Conservation (phyloP, 2,113 vertebrate genomes). For the Myrmecophaga tridactyla region DNA sequence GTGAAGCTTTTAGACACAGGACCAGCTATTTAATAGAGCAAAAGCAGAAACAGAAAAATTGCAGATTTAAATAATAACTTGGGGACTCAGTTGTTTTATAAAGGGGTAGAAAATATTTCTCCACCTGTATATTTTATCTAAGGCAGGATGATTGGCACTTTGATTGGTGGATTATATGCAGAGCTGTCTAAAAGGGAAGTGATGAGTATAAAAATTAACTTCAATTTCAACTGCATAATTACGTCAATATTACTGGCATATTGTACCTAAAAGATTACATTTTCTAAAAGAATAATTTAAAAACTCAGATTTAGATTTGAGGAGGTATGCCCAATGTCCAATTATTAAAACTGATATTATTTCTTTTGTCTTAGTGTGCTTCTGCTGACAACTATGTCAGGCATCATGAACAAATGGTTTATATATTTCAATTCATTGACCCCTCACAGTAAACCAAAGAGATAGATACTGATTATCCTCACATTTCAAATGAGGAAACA, state of each 20-base stretch:
- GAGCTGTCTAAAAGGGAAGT: conserved; percentile 3
- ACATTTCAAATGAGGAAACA: conserved; percentile 14
- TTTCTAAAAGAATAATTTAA: conserved; percentile 27
- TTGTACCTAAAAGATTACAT: neutral
- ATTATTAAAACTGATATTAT: neutral
- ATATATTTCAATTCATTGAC: neutral
- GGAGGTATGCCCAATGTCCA: neutral
- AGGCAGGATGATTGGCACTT: neutral
- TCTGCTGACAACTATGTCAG: neutral
- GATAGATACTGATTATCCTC: neutral
- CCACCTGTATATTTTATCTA: neutral
- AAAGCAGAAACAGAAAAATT: neutral
- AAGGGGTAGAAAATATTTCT: neutral
- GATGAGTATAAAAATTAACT: neutral
- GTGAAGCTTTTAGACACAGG: neutral
- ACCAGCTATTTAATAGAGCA: neutral
- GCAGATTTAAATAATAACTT: conserved; percentile 3
- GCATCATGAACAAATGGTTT: neutral
- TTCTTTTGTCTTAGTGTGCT: neutral
- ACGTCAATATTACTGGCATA: neutral
- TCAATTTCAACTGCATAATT: conserved; percentile 20
- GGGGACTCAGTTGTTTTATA: neutral
- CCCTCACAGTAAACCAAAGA: neutral
- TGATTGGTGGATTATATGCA: neutral
- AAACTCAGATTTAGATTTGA: neutral